Base-by-base conservation (phyloP, 2,113 vertebrate genomes). In the Camarhynchus parvulus region DNA sequence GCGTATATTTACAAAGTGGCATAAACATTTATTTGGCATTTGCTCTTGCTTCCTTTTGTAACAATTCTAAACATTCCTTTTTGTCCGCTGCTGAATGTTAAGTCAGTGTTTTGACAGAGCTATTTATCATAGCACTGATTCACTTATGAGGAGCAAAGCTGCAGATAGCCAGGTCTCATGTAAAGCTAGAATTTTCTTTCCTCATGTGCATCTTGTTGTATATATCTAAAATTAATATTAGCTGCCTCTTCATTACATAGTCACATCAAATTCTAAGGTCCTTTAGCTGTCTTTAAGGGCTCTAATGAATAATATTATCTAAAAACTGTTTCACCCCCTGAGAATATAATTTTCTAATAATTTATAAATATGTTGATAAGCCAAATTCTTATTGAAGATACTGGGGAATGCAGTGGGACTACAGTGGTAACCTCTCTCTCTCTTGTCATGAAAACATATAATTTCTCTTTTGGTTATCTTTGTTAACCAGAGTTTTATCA, bases 81-180 rank as follows among this genome's bases (percentile, higher is more conserved):
- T 92, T 68, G 33, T 68, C 52, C 30, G 46, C 39, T 83, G 52
- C 13, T 85, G 39, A 85, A 79, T 25, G 18, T 79, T 28, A 72
- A 94, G 37, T 23, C 9, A 4, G 11, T 72, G 39, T 59, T 90
- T 79, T 83, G 86, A 75, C 3, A 0, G 37, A 82, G 27, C 15
- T 55, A n/a, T 67, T 88, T 78, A 59, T 75, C 47, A 33, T 3
- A 55, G 20, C 1, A 0, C 15, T 0, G 0, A n/a, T 28, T 90
- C 42, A 46, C 23, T 55, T 46, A 20, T 4, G 6, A 89, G 24
- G 39, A 68, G 16, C 47, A 77, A 64, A 68, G 30, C 4, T 83
- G 52, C 47, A 78, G 19, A 17, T 19, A 2, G 0, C 9, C n/a
- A 35, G 18, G 35, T 61, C 44, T 27, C 21, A 11, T 21, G 24